phyloP scores from a whole-genome alignment of 2,888 invertebrate species.

The Drosophila colorata region DNA sequence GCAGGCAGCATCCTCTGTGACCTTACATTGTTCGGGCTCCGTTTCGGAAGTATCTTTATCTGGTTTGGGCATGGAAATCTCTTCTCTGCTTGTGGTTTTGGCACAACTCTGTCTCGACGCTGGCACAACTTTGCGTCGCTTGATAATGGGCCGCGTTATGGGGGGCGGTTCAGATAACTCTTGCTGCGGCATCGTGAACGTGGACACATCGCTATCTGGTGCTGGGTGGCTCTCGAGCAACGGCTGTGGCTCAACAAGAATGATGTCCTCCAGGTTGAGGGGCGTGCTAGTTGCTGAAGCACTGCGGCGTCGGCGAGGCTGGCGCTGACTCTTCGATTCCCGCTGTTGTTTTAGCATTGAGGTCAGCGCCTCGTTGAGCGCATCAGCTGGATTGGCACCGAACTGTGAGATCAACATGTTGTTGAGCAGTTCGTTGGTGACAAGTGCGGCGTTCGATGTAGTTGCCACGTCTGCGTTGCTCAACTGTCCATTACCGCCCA shows the following conservation, averaged over 20 bases:
- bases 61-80: conserved; percentile 5
- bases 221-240: conserved; percentile 17
- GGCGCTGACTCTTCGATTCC: conserved; percentile 59
- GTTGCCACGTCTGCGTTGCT: neutral
- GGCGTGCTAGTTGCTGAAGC: conserved; percentile 47
- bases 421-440: conserved; percentile 59
- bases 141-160: conserved; percentile 76
- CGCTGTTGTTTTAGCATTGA: conserved; percentile 79
- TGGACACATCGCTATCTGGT: conserved; percentile 6
- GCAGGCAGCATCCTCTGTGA: neutral
- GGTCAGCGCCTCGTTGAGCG: conserved; percentile 75
- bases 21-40: conserved; percentile 9
- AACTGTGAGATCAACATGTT: conserved; percentile 65
- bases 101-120: conserved; percentile 35
- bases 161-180: conserved; percentile 31
- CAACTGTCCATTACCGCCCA: conserved; percentile 10
- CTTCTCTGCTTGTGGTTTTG: neutral
- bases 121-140: conserved; percentile 76
- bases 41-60: conserved; percentile 14
- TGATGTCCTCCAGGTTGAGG: conserved; percentile 80
- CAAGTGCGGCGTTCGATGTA: conserved; percentile 59
- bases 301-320: conserved; percentile 62
- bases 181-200: conserved; percentile 39
- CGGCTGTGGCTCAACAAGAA: conserved; percentile 76
- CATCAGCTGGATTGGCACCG: conserved; percentile 57